phyloP scores from a whole-genome alignment of 1,140 invertebrate genomes.

The Drosophila orosa region DNA sequence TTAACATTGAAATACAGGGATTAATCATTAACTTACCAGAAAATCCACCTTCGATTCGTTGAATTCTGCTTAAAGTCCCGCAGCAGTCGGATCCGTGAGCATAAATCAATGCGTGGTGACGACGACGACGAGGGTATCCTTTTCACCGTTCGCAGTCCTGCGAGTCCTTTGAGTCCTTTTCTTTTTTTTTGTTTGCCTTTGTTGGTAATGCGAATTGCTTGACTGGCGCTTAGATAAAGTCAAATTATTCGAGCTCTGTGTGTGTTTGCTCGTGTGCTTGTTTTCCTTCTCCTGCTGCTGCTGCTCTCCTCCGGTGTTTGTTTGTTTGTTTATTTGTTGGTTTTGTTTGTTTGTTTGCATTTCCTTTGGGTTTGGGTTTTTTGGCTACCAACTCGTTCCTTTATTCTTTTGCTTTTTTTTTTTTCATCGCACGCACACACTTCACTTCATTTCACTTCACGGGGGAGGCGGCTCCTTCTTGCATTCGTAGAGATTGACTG shows the following conservation, averaged over 20 bases:
- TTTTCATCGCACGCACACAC: constrained; percentile 21
- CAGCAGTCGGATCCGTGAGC: not conserved
- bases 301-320: constrained; percentile 2
- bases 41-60: not conserved
- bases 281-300: not conserved
- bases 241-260: constrained; percentile 61
- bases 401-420: constrained; percentile 4
- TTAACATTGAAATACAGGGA: not conserved
- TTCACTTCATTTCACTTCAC: not conserved
- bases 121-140: constrained; percentile 2
- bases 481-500: constrained; percentile 48
- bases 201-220: constrained; percentile 59
- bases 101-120: constrained; percentile 27
- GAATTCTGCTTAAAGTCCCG: constrained; percentile 1
- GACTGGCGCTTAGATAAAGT: constrained; percentile 69
- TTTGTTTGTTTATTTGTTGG: constrained; percentile 35
- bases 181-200: no score
- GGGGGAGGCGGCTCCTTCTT: not conserved
- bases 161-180: constrained; percentile 6
- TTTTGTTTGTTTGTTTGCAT: constrained; percentile 36
- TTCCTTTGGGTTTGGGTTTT: constrained; percentile 13
- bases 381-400: constrained; percentile 7
- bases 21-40: not conserved
- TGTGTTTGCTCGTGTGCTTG: constrained; percentile 23
- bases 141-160: not conserved